phyloP scores from a whole-genome alignment of 2,888 invertebrate genomes.

The Plutella xylostella region DNA sequence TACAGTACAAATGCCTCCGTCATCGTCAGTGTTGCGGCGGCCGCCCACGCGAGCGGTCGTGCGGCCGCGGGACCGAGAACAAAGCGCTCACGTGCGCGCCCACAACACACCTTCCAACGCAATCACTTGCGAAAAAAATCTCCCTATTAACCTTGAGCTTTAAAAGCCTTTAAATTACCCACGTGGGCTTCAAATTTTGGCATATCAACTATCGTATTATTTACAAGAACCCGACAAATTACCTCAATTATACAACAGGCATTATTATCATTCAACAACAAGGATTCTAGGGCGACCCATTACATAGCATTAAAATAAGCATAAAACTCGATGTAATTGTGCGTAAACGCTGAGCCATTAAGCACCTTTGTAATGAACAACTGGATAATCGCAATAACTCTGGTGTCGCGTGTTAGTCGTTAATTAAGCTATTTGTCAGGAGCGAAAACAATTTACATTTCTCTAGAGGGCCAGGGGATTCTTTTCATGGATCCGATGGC shows the following conservation, averaged over 20 bases:
- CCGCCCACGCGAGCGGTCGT: constrained; percentile 55
- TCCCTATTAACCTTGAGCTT: constrained; percentile 59
- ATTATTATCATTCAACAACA: no score
- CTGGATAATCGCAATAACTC: constrained; percentile 52
- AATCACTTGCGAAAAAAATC: constrained; percentile 65
- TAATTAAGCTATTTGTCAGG: constrained; percentile 70
- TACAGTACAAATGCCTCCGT: no score
- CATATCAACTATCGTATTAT: not conserved
- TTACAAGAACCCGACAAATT: constrained; percentile 3
- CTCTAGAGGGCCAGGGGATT: constrained; percentile 49
- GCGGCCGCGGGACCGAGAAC: constrained; percentile 37
- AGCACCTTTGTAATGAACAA: constrained; percentile 29
- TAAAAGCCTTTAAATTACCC: constrained; percentile 56
- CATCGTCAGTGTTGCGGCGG: constrained; percentile 41
- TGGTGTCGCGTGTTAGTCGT: constrained; percentile 54
- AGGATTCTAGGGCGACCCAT: constrained; percentile 29
- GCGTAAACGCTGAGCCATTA: constrained; percentile 23
- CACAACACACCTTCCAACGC: constrained; percentile 58
- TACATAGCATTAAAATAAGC: constrained; percentile 24
- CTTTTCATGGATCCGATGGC: constrained; percentile 36
- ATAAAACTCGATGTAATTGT: constrained; percentile 27
- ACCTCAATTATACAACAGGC: no score
- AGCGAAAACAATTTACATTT: constrained; percentile 62
- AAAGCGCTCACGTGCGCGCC: constrained; percentile 59
- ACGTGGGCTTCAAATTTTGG: constrained; percentile 24